Evolutionary conservation across 2,888 invertebrate genomes (phyloP), one percentile per base, ranked within the genome.

Genomic region (Anthoptus insignis): DNA sequence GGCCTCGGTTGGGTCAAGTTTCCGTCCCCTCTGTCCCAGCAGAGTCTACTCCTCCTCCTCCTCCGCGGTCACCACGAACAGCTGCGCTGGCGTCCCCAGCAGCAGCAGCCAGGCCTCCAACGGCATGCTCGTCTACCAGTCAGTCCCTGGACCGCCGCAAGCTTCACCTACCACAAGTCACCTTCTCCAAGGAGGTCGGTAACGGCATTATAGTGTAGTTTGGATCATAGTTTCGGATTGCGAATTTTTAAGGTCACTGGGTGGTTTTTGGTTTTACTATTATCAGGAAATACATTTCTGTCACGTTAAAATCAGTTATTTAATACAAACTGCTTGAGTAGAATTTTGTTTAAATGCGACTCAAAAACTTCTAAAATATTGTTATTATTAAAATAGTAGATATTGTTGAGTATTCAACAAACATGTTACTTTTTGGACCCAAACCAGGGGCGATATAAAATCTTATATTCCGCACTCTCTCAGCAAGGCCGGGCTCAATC

Each of bases 131-230:
- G 14, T 94, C 94, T 3, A 95, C 96, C 67, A 95, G 96, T 70
- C 93, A 95, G 74, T 92, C 92, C 1, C 81, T 94, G 19, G 95
- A 95, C 79, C 86, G 95, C 78, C 94, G 96, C 85, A 95, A 96
- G 78, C 93, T 97, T 21, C 95, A 96, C 77, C 90, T 97, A 77
- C 97, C 97, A 19, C 97, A 97, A 93, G 97, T 98, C 83, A 97
- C 97, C 59, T 97, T 97, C 91, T 97, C 96, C 83, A 96, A 97
- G 87, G 97, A 98, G 97, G 97, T 98, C 95, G 97, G 97, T 97
- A 96, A 95, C 78, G 97, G 97, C 69, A 96, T 97, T 78, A 95
- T 97, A 79, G 97, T 97, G 77, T 97, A 93, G 94, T 59, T 67
- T 56, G 58, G 63, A 16, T 52, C 67, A 60, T 54, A 47, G 61